These are phyloP conservation scores for Cephus rjabovi DNA, from an alignment of 2,888 invertebrate genomes.

Conservation along the genomic window DNA sequence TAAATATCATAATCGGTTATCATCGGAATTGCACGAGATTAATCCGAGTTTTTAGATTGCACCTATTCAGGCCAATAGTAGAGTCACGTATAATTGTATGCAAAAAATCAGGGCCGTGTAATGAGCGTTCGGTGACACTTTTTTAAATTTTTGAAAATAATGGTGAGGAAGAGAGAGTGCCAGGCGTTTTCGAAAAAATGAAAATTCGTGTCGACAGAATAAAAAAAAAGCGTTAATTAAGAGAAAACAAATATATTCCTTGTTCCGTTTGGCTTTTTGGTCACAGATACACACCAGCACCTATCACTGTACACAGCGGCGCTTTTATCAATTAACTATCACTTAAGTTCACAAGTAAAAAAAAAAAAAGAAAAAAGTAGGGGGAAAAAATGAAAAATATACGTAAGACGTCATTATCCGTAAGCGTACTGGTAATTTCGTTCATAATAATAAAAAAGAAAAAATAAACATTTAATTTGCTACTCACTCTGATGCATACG, in stretches of 20 bases:
- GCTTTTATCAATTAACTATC: conserved; percentile 48
- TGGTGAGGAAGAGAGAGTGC: not conserved
- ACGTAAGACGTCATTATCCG: not conserved
- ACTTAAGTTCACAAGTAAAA: not conserved
- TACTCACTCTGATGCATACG: not conserved
- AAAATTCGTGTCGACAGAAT: conserved; percentile 29
- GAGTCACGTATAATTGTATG: conserved; percentile 28
- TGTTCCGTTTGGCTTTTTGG: conserved; percentile 64
- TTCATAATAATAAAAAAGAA: not conserved
- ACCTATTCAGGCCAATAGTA: conserved; percentile 24
- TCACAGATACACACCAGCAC: conserved; percentile 64
- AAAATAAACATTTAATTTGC: not conserved
- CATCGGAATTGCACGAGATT: too few relatives aligned
- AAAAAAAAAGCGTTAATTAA: conserved; percentile 14
- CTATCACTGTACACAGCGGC: conserved; percentile 58
- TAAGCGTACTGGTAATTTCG: not conserved
- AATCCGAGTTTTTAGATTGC: conserved; percentile 41
- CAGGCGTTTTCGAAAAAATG: too few relatives aligned
- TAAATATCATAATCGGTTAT: not conserved
- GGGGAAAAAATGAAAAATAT: not conserved
- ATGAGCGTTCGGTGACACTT: conserved; percentile 25
- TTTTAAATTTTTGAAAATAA: not conserved
- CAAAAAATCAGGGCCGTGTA: conserved; percentile 35
- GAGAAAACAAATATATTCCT: conserved; percentile 31
- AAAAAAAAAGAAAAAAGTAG: not conserved